These are phyloP conservation scores for Aspidoscelis tigris DNA, from an alignment of 2,113 vertebrate genomes.

Conservation along the genomic window DNA sequence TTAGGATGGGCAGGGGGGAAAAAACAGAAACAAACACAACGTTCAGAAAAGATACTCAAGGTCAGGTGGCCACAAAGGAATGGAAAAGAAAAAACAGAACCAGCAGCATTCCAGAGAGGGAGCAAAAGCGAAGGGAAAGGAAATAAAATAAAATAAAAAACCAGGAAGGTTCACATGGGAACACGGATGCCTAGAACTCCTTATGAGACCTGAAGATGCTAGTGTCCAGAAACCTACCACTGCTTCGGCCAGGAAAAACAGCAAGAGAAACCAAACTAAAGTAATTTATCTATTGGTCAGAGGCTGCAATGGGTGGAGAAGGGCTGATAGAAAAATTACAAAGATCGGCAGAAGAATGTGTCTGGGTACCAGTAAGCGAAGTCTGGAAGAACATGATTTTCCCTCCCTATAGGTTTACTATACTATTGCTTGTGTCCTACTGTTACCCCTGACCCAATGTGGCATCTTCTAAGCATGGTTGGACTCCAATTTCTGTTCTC, in stretches of 20 bases:
- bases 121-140: neutral
- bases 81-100: neutral
- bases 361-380: too few species aligned
- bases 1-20: too few species aligned
- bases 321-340: neutral
- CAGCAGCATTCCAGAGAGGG: neutral
- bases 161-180: neutral
- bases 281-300: rapidly evolving
- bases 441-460: neutral
- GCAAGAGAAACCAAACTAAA: neutral
- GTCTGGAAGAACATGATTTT: too few species aligned
- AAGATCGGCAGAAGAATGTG: neutral
- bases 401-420: neutral
- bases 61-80: neutral
- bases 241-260: rapidly evolving
- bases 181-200: neutral
- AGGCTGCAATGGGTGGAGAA: neutral
- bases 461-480: neutral
- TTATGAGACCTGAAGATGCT: constrained; percentile 19
- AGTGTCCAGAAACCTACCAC: constrained; percentile 39
- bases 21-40: too few species aligned
- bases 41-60: neutral
- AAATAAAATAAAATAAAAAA: constrained; percentile 10
- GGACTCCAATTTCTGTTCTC: neutral
- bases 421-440: neutral